Evolutionary conservation across 2,888 invertebrate species (phyloP).

Genomic region (Xiphydria camelus): DNA sequence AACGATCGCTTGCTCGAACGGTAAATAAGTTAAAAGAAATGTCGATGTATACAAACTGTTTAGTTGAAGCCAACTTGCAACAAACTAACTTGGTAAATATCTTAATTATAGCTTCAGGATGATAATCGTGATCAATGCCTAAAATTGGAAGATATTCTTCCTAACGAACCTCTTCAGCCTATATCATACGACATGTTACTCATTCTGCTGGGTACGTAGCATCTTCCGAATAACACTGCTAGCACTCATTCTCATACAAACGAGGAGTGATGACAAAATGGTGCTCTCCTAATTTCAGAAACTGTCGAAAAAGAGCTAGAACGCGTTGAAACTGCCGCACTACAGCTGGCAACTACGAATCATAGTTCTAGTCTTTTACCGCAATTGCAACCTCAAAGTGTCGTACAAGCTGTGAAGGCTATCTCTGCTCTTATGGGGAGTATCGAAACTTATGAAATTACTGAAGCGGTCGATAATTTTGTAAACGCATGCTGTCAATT

Average conservation of each 20-base stretch:
- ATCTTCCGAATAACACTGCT: neutral
- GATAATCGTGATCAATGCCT: slow-evolving; percentile 78
- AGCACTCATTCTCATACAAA: neutral
- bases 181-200: slow-evolving; percentile 82
- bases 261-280: neutral
- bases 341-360: slow-evolving; percentile 52
- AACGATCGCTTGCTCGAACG: slow-evolving; percentile 74
- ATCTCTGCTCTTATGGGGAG: slow-evolving; percentile 87
- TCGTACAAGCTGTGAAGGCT: slow-evolving; percentile 90
- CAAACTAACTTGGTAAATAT: slow-evolving; percentile 7
- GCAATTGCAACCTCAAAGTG: slow-evolving; percentile 68
- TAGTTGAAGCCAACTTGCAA: neutral
- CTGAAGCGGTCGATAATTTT: slow-evolving; percentile 72
- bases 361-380: slow-evolving; percentile 51
- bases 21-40: slow-evolving; percentile 55
- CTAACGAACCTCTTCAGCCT: slow-evolving; percentile 72
- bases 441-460: slow-evolving; percentile 86
- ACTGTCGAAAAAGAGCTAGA: slow-evolving; percentile 82
- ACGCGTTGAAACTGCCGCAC: slow-evolving; percentile 70
- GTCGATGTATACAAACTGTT: neutral
- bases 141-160: slow-evolving; percentile 77
- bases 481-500: slow-evolving; percentile 64
- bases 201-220: slow-evolving; percentile 75
- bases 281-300: slow-evolving; percentile 61
- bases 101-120: slow-evolving; percentile 66